A percentile compares a stretch with the other conserved stretches of the same genome.
Evolutionary conservation across 2,797 vertebrate species (phyloP).

Genomic region (Onychomys torridus): DNA sequence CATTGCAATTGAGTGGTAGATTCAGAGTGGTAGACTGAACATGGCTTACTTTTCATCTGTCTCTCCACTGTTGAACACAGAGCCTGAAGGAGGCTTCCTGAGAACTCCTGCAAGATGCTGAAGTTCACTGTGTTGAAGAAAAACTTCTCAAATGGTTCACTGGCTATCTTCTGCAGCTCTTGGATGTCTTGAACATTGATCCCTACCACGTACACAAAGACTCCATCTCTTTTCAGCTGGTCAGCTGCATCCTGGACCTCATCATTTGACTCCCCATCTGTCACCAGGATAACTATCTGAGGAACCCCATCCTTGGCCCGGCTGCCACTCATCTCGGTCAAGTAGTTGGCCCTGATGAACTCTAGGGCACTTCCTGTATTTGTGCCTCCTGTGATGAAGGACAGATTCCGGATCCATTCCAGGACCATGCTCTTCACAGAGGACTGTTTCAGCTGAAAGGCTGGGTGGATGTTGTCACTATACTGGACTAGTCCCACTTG

Average conservation of each 20-base stretch:
- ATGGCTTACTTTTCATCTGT: constrained; percentile 87
- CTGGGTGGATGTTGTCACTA: constrained; percentile 83
- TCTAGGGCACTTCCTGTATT: constrained; percentile 89
- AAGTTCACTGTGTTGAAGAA: constrained; percentile 85
- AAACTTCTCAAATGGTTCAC: constrained; percentile 88
- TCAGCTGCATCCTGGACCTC: constrained; percentile 83
- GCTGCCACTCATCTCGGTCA: constrained; percentile 87
- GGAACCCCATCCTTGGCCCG: constrained; percentile 85
- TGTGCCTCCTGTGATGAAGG: constrained; percentile 86
- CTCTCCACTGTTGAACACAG: constrained; percentile 87
- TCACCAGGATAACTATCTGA: constrained; percentile 91
- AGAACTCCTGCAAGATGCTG: constrained; percentile 85
- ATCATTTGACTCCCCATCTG: constrained; percentile 89
- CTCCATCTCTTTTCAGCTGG: constrained; percentile 85
- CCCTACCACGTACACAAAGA: constrained; percentile 89
- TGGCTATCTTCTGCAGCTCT: constrained; percentile 88
- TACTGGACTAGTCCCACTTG: constrained; percentile 90
- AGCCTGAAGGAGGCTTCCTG: constrained; percentile 82
- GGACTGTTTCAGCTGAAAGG: constrained; percentile 89
- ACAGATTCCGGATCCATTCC: constrained; percentile 84
- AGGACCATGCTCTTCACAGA: constrained; percentile 86
- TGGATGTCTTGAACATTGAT: constrained; percentile 84
- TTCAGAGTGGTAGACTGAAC: not conserved
- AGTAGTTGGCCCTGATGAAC: constrained; percentile 86
- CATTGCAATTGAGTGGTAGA: not conserved